Base-by-base conservation (phyloP, 2,888 invertebrate genomes). In the Ochropleura plecta region DNA sequence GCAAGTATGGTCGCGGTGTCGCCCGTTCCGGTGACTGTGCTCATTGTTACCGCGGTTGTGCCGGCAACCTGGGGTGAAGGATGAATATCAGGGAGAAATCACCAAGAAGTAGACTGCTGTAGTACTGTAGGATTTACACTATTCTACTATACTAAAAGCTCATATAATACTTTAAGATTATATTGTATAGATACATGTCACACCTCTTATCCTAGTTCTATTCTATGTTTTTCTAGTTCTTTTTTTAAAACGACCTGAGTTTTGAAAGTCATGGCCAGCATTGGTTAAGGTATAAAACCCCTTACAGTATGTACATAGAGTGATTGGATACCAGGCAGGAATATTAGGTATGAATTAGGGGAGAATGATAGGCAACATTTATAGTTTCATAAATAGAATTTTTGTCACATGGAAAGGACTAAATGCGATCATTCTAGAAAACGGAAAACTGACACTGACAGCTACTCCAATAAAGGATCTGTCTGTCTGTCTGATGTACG, bases 1-100 rank as follows among this genome's bases (percentile, higher is more conserved):
- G 93, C 99, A 99, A 78, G 97, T 97, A 93, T 97, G 94, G 96
- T 97, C 96, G 46, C 97, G 92, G 88, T 96, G 97, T 67, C 97
- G 93, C 46, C 97, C 96, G 65, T 95, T 95, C 48, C 96, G 92
- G 78, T 96, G 96, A 89, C 97, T 94, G 96, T 97, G 96, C 76
- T 97, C 96, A 83, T 92, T 95, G 90, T 94, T 96, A 55, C 95
- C 95, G 0, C 95, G 93, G 66, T 91, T 94, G 88, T 96, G 95
- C 86, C 97, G 95, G 90, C 96, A 96, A 14, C 96, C 96, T 96
- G 86, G 7, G 12, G 3, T 49, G 70, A 59, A 74, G 9, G 5
- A 20, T 6, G 16, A 40, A 5, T 55, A 30, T 30, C 30, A 30
- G 30, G 30, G 30, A 2, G 3, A 30, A 30, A 30, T 30, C 30